Percentiles rank a stretch among this genome's conserved stretches.
Conservation (phyloP, 1,140 invertebrate species). For the Panagrolaimus sp. region DNA sequence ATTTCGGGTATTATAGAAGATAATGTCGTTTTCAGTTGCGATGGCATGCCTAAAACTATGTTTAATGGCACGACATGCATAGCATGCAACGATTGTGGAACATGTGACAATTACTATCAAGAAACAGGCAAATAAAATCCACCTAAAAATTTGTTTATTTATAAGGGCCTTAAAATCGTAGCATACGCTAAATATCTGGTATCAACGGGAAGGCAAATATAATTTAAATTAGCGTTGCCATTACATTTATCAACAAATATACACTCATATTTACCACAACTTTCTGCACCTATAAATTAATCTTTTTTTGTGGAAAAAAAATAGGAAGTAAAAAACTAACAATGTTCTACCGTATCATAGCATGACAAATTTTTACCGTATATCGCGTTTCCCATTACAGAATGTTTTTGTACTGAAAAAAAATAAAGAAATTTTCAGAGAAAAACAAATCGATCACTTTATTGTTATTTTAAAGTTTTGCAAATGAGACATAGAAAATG, state of each 20-base stretch:
- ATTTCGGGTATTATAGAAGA: constrained; percentile 35
- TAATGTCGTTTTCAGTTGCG: constrained; percentile 34
- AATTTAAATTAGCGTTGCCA: constrained; percentile 23
- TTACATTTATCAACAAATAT: constrained; percentile 40
- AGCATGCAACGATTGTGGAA: constrained; percentile 40
- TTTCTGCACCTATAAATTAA: constrained; percentile 24
- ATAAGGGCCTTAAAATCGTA: not conserved
- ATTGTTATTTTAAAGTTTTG: too few relatives aligned
- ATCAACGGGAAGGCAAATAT: constrained; percentile 42
- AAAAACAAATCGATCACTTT: too few relatives aligned
- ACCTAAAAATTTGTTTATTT: constrained; percentile 27
- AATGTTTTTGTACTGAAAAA: too few relatives aligned
- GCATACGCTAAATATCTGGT: constrained; percentile 37
- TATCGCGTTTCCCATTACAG: constrained; percentile 38
- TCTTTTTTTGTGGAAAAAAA: not conserved
- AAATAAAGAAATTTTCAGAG: too few relatives aligned
- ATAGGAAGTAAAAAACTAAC: constrained; percentile 23
- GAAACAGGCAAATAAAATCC: constrained; percentile 40
- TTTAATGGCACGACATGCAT: constrained; percentile 37
- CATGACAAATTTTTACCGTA: constrained; percentile 39
- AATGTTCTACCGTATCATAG: constrained; percentile 39
- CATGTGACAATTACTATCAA: constrained; percentile 36
- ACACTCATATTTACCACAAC: constrained; percentile 34
- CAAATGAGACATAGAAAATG: too few relatives aligned
- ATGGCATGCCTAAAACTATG: constrained; percentile 35